Evolutionary conservation across 2,888 invertebrate genomes (phyloP), one percentile per base, ranked within the genome.

Genomic region (Leptopterna dolabrata): DNA sequence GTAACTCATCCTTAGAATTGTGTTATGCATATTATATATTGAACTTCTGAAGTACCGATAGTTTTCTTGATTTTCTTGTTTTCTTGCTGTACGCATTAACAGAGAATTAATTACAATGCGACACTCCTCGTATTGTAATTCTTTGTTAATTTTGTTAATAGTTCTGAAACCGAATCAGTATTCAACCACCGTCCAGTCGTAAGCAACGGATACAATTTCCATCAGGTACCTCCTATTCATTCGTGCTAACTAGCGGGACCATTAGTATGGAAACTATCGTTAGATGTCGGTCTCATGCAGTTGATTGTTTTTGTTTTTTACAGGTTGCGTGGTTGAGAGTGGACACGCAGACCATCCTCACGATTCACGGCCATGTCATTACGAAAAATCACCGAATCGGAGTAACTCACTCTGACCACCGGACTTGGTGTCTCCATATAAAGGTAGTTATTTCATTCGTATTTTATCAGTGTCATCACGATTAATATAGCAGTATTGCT

Each of bases 281-380:
- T 4, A 51, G 6, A 19, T 51, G 6, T 51, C 4, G n/a, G 24
- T 27, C 24, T 63, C 24, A 27, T 63, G 27, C 19, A 27, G 11
- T 19, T 24, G 19, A 19, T 19, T 27, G 27, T 63, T 55, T 55
- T 43, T 78, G 45, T 13, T 27, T 78, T 41, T 92, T 92, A 27
- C 92, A 97, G 97, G 96, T 97, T 29, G 97, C 97, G 88, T 97
- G 97, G 97, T 92, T 97, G 76, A 94, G 96, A 73, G 97, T 97
- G 76, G 97, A 97, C 92, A 97, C 97, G 14, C 97, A 97, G 92
- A 97, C 97, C 4, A 97, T 97, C 90, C 93, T 97, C 90, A 97
- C 97, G 86, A 97, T 97, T 91, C 97, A 97, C 92, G 96, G 94
- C 90, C 97, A 97, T 92, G 96, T 97, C 87, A 97, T 97, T 91